Conservation (phyloP, 2,113 vertebrate genomes). For the Varanus komodoensis region DNA sequence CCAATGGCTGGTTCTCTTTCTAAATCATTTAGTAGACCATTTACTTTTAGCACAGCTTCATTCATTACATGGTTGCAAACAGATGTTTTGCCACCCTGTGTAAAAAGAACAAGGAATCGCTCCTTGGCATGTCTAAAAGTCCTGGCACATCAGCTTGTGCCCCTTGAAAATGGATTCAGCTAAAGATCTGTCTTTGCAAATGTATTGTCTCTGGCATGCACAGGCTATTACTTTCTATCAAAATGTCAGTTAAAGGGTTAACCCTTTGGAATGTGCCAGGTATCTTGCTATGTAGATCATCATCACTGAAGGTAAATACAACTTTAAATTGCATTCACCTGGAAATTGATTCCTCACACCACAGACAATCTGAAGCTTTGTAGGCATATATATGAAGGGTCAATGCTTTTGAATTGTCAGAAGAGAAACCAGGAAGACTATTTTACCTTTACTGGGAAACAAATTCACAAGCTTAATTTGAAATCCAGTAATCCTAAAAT, state of each 20-base stretch:
- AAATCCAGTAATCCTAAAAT: not conserved
- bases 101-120: not conserved
- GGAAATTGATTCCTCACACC: conserved; percentile 9
- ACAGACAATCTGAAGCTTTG: not conserved
- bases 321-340: conserved; percentile 20
- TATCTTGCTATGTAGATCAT: not conserved
- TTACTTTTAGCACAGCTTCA: conserved; percentile 34
- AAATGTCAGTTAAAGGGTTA: not conserved
- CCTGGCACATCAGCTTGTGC: not conserved
- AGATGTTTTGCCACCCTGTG: not conserved
- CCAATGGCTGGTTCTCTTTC: not conserved
- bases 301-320: not conserved
- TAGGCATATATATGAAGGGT: not conserved
- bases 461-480: not conserved
- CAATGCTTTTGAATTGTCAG: not conserved
- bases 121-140: not conserved
- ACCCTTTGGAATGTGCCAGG: not conserved
- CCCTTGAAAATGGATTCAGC: not conserved
- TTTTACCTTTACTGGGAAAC: not conserved
- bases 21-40: conserved; percentile 32
- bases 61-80: not conserved
- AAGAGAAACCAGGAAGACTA: not conserved
- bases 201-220: not conserved
- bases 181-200: not conserved
- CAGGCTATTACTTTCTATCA: not conserved